phyloP scores from a whole-genome alignment of 2,113 vertebrate genomes.

The Diadophis punctatus region DNA sequence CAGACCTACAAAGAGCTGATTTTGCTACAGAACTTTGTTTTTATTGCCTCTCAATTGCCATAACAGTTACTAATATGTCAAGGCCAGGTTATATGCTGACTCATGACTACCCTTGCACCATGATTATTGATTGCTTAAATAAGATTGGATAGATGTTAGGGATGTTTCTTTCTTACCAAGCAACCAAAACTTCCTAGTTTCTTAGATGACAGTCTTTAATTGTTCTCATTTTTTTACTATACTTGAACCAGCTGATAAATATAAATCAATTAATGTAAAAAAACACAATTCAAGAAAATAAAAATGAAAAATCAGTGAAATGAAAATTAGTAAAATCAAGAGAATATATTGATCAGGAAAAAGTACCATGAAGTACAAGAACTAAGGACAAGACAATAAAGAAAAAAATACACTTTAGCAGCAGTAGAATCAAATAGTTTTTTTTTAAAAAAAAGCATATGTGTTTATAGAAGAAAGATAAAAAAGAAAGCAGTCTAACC shows the following conservation, averaged over 20 bases:
- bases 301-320: background rate
- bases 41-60: slow-evolving; percentile 3
- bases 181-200: background rate
- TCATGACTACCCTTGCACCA: slow-evolving; percentile 15
- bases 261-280: background rate
- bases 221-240: background rate
- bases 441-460: background rate
- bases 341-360: background rate
- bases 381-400: background rate
- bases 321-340: background rate
- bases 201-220: background rate
- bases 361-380: background rate
- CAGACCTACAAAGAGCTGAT: background rate
- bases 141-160: background rate
- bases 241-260: background rate
- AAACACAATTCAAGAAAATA: background rate
- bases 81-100: background rate
- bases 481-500: background rate
- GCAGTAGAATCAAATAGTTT: background rate
- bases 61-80: slow-evolving; percentile 10
- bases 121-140: background rate
- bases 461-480: background rate
- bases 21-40: background rate
- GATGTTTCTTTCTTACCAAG: background rate
- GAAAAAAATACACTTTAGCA: background rate